A percentile compares a stretch with the other conserved stretches of the same genome.
Evolutionary conservation across 1,140 invertebrate species (phyloP).

Genomic region (Triops longicaudatus): DNA sequence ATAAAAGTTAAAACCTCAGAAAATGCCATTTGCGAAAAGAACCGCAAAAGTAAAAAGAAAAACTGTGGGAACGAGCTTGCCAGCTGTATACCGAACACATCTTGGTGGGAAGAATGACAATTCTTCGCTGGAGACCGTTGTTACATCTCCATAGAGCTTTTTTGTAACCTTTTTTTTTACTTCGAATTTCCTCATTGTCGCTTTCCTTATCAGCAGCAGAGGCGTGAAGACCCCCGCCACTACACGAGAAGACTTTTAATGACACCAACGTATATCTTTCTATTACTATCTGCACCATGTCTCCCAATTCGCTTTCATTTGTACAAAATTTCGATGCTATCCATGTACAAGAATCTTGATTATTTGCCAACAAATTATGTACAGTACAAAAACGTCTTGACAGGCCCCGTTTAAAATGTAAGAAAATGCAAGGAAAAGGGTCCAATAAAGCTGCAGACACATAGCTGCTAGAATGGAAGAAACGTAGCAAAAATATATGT

Average conservation of each 20-base stretch:
- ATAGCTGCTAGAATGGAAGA: background rate
- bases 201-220: slow-evolving; percentile 4
- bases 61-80: background rate
- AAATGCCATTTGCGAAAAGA: background rate
- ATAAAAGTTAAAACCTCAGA: background rate
- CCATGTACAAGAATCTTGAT: too few relatives aligned
- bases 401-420: too few relatives aligned
- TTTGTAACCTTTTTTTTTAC: background rate
- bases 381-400: too few relatives aligned
- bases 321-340: background rate
- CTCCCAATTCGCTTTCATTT: background rate
- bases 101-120: background rate
- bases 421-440: background rate
- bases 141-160: background rate
- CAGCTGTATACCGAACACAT: background rate
- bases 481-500: background rate
- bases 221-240: slow-evolving; percentile 5
- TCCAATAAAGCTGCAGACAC: background rate
- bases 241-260: background rate
- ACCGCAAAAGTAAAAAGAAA: background rate
- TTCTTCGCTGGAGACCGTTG: background rate
- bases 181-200: background rate
- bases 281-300: background rate
- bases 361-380: too few relatives aligned
- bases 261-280: background rate